A percentile compares a stretch with the other conserved stretches of the same genome.
phyloP scores from a whole-genome alignment of 1,140 invertebrate species.

The Apis laboriosa region DNA sequence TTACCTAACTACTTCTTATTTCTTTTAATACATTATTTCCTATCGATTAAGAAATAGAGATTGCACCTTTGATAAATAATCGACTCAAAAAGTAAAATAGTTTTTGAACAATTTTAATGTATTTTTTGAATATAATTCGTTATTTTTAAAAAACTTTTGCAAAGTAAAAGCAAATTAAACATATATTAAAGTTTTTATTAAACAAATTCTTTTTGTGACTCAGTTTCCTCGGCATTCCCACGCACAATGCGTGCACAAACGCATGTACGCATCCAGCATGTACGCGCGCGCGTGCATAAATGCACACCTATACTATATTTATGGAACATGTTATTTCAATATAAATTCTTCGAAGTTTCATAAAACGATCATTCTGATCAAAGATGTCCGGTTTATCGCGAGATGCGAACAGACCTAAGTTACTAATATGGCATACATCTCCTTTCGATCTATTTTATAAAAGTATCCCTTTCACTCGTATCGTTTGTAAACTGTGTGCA shows the following conservation, averaged over 20 bases:
- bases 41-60: conserved; percentile 28
- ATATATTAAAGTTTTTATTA: not conserved
- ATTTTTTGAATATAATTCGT: not conserved
- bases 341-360: conserved; percentile 5
- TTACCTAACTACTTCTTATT: conserved; percentile 1
- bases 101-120: conserved; percentile 10
- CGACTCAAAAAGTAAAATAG: conserved; percentile 5
- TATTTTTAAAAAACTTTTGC: not conserved
- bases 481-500: conserved; percentile 21
- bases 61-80: conserved; percentile 23
- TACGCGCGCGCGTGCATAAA: conserved; percentile 47
- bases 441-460: conserved; percentile 19
- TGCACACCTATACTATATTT: conserved; percentile 42
- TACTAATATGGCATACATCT: not conserved
- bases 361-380: conserved; percentile 17
- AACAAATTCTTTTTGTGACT: not conserved
- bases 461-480: conserved; percentile 32
- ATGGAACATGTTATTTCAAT: conserved; percentile 27
- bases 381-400: conserved; percentile 34
- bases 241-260: conserved; percentile 38
- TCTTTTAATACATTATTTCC: not conserved
- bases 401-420: conserved; percentile 2
- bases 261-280: conserved; percentile 31
- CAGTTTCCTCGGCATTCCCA: conserved; percentile 30
- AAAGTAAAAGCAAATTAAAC: not conserved